Percentiles rank a stretch among this genome's conserved stretches.
Conservation (phyloP, 1,140 invertebrate genomes). For the Triops cancriformis region DNA sequence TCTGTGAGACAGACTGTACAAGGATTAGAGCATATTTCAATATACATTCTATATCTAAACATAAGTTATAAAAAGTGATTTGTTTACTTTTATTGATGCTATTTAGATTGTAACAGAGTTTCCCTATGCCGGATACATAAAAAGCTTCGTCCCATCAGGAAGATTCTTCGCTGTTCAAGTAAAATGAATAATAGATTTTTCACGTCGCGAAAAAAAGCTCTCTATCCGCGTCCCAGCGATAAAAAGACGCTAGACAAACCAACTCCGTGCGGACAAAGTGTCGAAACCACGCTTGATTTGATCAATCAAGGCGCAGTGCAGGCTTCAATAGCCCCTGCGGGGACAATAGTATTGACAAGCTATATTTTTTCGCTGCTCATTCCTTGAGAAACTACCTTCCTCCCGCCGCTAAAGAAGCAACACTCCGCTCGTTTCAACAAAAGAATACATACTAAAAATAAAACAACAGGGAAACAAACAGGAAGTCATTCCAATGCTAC, state of each 20-base stretch:
- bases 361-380: not conserved
- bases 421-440: not conserved
- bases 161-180: too few relatives aligned
- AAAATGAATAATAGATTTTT: too few relatives aligned
- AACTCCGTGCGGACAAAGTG: not conserved
- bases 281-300: not conserved
- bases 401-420: not conserved
- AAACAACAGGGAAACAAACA: not conserved
- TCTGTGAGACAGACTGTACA: too few relatives aligned
- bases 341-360: not conserved
- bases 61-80: too few relatives aligned
- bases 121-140: too few relatives aligned
- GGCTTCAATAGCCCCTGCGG: slow-evolving; percentile 11
- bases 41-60: too few relatives aligned
- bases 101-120: too few relatives aligned
- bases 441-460: too few relatives aligned
- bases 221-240: not conserved
- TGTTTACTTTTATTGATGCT: too few relatives aligned
- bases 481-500: not conserved
- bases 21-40: too few relatives aligned
- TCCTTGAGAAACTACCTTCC: not conserved
- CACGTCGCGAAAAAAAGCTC: too few relatives aligned
- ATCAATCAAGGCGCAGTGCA: not conserved
- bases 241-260: not conserved
- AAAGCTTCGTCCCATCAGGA: too few relatives aligned